Base-by-base conservation (phyloP, 92 coral and sea anemone genomes). In the Epizoanthus fatuus region DNA sequence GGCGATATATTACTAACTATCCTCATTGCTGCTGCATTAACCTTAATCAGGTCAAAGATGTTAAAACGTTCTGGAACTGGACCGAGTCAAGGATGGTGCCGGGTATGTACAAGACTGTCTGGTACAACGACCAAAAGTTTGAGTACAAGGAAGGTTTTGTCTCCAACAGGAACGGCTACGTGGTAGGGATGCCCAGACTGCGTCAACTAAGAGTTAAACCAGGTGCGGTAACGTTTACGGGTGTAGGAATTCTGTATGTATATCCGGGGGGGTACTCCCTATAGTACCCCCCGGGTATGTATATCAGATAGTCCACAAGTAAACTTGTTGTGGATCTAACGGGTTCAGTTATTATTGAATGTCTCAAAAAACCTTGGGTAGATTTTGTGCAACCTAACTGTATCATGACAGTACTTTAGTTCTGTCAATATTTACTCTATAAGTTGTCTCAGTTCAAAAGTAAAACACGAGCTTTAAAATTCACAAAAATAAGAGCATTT, bases 181-280 rank as follows among this genome's bases (percentile, higher is more conserved):
- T 91, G 63, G 96, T 96, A 49, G 99, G 99, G 22, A 95, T 96
- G 94, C 98, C 99, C 10, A 89, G 98, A 44, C 69, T 92, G 54
- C 82, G 99, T 52, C 99, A 96, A 70, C 96, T 96, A 2, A 86
- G 99, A 85, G 91, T 92, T 17, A 78, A 83, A 53, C 83, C 86
- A 91, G 95, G 96, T 94, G 78, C 69, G 35, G 39, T 55, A 22
- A n/a, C 3, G 2, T 15, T 0, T 73, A 63, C 9, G 5, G 13
- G n/a, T 22, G 52, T 29, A 29, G 35, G 35, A 29, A 29, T 29
- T 29, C 25, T 22, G 25, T 3, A 16, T 11, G 35, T 35, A 75
- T 17, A n/a, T n/a, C n/a, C n/a, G n/a, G n/a, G n/a, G n/a, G n/a
- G n/a, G n/a, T n/a, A n/a, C n/a, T n/a, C n/a, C n/a, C n/a, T n/a